Percentiles rank a stretch among this genome's conserved stretches.
phyloP scores from a whole-genome alignment of 2,113 vertebrate genomes.

The Nycticorax nycticorax region DNA sequence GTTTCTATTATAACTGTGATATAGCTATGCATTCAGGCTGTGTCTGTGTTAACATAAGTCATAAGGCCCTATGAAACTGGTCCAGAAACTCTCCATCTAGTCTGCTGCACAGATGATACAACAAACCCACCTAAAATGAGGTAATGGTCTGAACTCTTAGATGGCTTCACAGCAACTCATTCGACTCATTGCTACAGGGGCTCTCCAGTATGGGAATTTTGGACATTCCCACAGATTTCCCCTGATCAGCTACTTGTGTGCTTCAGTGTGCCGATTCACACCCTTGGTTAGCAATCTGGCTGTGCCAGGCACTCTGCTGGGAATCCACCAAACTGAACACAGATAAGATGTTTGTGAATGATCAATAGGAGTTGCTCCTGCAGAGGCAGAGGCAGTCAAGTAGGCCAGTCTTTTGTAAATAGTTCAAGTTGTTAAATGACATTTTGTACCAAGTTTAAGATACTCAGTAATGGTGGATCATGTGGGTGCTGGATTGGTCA shows the following conservation, averaged over 20 bases:
- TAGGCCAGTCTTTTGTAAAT: neutral
- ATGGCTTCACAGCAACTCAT: neutral
- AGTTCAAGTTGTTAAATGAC: neutral
- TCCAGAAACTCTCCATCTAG: neutral
- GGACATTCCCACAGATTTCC: neutral
- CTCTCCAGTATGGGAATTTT: neutral
- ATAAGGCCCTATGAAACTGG: fast-evolving
- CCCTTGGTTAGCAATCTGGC: neutral
- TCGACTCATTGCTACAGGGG: neutral
- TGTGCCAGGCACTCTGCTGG: neutral
- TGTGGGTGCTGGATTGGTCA: neutral
- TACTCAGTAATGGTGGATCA: neutral
- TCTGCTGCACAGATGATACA: fast-evolving
- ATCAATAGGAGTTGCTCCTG: neutral
- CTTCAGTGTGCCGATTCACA: neutral
- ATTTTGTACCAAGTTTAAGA: neutral
- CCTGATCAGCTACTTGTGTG: neutral
- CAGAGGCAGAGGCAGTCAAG: neutral
- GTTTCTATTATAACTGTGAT: neutral
- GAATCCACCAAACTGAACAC: neutral
- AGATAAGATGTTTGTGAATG: neutral
- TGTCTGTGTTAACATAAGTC: neutral
- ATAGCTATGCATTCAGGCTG: fast-evolving
- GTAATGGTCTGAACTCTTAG: neutral
- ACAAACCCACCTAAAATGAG: neutral